Base-by-base conservation (phyloP, 2,888 invertebrate genomes). In the Hemaris fuciformis region DNA sequence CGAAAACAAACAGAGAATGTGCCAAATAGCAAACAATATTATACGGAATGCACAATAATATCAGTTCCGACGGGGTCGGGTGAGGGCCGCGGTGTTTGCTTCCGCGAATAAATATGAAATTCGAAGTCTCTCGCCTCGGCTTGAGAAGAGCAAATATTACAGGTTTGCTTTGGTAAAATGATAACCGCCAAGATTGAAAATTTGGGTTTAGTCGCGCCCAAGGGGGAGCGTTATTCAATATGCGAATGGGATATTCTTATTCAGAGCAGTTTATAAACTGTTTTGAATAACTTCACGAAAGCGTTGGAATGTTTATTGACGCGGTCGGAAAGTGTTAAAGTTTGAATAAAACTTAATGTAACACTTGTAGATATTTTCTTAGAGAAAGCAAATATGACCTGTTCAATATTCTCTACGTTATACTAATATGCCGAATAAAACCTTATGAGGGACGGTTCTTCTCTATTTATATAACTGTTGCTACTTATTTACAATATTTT, bases 11-110 rank as follows among this genome's bases (percentile, higher is more conserved):
- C 88, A 92, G 83, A 80, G 90, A 91, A 92, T 91, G 92, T 92
- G 92, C 88, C 91, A 92, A 92, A 91, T 88, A 92, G 91, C 91
- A 92, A 92, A 92, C 92, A 92, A 92, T 92, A 92, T 92, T 92
- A 92, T 92, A 90, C 92, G 90, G 91, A 91, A 92, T 92, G 91
- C 92, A 92, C 92, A 92, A 92, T 92, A 92, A 92, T 92, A 92
- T 91, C 89, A 91, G 90, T 91, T 91, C 92, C 91, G 91, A 82
- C 80, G 87, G 86, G n/a, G 85, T 81, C 76, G 84, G 73, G 72
- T n/a, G n/a, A n/a, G n/a, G 38, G 38, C n/a, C 70, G 70, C 72
- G 79, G 69, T 88, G 88, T 92, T 92, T 91, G 84, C 90, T 85
- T 86, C 81, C 84, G 86, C 88, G 85, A 92, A 92, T 92, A 92